Percentiles rank a stretch among this genome's conserved stretches.
Evolutionary conservation across 2,113 vertebrate genomes (phyloP).

Genomic region (Oreochromis aureus): DNA sequence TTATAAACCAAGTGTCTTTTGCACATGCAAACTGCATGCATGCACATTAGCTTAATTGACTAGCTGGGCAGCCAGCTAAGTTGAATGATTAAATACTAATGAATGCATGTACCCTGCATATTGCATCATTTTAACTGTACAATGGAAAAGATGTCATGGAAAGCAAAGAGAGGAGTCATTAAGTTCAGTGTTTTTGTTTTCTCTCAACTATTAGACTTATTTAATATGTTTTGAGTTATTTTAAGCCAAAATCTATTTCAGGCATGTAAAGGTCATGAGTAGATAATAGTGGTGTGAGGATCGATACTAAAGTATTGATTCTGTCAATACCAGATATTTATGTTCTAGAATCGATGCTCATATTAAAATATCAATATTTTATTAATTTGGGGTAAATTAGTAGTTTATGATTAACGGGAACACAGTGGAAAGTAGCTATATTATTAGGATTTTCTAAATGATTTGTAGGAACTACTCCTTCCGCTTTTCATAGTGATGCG

Average conservation of each 20-base stretch:
- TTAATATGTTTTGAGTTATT: background rate
- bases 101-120: background rate
- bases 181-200: background rate
- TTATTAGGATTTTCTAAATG: background rate
- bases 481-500: background rate
- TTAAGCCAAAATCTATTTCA: background rate
- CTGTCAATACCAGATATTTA: background rate
- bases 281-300: background rate
- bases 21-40: background rate
- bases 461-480: background rate
- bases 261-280: background rate
- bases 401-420: background rate
- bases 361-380: background rate
- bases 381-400: background rate
- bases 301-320: background rate
- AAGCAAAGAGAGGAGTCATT: background rate
- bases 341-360: background rate
- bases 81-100: slow-evolving; percentile 1
- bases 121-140: background rate
- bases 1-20: background rate
- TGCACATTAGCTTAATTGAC: slow-evolving; percentile 19
- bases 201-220: background rate
- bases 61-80: background rate
- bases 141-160: background rate
- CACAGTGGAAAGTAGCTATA: background rate